Evolutionary conservation across 2,888 invertebrate genomes (phyloP), one percentile per base, ranked within the genome.

Genomic region (Metopia argyrocephala): DNA sequence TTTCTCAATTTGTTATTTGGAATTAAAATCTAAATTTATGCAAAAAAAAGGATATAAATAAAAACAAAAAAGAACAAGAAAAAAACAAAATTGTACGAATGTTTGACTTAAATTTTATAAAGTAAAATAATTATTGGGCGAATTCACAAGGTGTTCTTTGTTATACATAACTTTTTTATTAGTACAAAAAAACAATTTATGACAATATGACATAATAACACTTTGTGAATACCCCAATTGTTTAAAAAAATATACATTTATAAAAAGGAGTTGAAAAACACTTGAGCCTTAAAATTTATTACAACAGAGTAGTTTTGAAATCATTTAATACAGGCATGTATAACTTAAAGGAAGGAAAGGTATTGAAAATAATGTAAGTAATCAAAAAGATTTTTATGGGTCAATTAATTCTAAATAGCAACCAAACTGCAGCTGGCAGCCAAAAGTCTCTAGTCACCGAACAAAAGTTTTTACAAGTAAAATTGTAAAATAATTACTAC

Each of bases 71-170:
- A 1, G 3, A 31, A 31, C 31, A 57, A 7, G 61, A 28, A 38
- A 69, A 38, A 31, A 52, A 21, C 50, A 68, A 80, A 75, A 76
- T 70, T 78, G 52, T 74, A 76, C 65, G 54, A 78, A 81, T 66
- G 81, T 74, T 65, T 74, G 52, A 62, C 69, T 78, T 78, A 78
- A 76, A 28, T 46, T n/a, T 3, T 15, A 52, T 15, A 54, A 21
- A 20, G n/a, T n/a, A n/a, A n/a, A n/a, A n/a, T n/a, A n/a, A n/a
- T n/a, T n/a, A n/a, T n/a, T n/a, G n/a, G n/a, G n/a, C n/a, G n/a
- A n/a, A n/a, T n/a, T n/a, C n/a, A n/a, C n/a, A n/a, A n/a, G n/a
- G n/a, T n/a, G n/a, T n/a, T n/a, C n/a, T n/a, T n/a, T n/a, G n/a
- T n/a, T n/a, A n/a, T n/a, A n/a, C n/a, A n/a, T n/a, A n/a, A n/a